Evolutionary conservation across 2,797 vertebrate genomes (phyloP).

Genomic region (Dryobates pubescens): DNA sequence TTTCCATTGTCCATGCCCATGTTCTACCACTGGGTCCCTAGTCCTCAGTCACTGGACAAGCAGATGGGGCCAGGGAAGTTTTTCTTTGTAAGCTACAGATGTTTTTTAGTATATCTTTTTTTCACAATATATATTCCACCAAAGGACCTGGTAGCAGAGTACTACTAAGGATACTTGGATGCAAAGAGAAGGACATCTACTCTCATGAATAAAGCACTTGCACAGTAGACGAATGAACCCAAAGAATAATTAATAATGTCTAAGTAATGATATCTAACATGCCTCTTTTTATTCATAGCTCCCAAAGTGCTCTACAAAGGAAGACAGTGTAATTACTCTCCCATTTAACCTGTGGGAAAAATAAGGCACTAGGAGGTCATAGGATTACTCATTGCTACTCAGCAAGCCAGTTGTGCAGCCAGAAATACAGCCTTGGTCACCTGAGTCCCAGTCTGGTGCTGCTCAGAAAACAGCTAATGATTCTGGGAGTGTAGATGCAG

Average conservation of each 20-base stretch:
- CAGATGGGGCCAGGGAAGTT: background rate
- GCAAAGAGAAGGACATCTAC: background rate
- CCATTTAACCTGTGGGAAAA: conserved; percentile 42
- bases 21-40: background rate
- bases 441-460: background rate
- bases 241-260: background rate
- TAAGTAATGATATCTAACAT: conserved; percentile 15
- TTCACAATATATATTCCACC: background rate
- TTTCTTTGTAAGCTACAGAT: background rate
- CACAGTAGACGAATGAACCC: background rate
- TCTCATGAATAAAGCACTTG: background rate
- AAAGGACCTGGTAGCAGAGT: background rate
- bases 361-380: conserved; percentile 13
- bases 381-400: background rate
- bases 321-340: conserved; percentile 3
- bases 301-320: conserved; percentile 9
- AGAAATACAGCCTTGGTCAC: conserved; percentile 13
- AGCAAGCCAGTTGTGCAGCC: conserved; percentile 8
- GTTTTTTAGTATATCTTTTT: background rate
- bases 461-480: background rate
- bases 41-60: background rate
- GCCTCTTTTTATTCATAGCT: conserved; percentile 22
- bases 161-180: background rate
- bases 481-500: background rate
- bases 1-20: no score